Evolutionary conservation across 2,797 vertebrate species (phyloP), one percentile per base, ranked within the genome.

Genomic region (Agapornis canus): DNA sequence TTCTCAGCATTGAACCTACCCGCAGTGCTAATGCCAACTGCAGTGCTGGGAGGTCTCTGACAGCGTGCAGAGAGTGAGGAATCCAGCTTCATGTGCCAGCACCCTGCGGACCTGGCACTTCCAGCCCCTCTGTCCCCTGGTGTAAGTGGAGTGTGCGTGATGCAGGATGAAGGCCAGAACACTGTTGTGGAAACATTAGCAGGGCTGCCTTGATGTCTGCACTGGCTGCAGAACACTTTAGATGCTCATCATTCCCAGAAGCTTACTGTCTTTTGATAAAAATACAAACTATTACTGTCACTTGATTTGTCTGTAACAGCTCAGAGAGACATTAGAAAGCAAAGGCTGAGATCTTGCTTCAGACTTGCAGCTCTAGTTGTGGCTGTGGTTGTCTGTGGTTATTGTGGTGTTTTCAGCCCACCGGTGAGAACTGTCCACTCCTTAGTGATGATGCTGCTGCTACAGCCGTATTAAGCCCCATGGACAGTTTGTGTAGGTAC

Each of bases 281-380:
- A 92, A 81, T 75, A 59, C 51, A 86, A 86, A 69, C 73, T 54
- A 19, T 51, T 86, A 10, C 82, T 86, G 90, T 63, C 73, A 32
- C 63, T 75, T 76, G 66, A 84, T 72, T 92, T 71, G 57, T 78
- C 76, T 89, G 51, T 65, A 66, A 26, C 64, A 54, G 84, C 54
- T 92, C 77, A 69, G 69, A 86, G 51, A 86, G 54, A 86, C 26
- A 27, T 86, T 94, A 63, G 88, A 90, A 86, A 94, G 83, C 73
- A 76, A 86, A 86, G 82, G 66, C 77, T 71, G 83, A 89, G 45
- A 35, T 73, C 39, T 66, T 3, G 2, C 63, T 89, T 63, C 56
- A 29, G 26, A 60, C 31, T 63, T 76, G 51, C 77, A 89, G 73
- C 77, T 52, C 60, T 60, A 8, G 31, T 35, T 52, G 80, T 63